Percentiles rank a stretch among this genome's conserved stretches.
Conservation (phyloP, 2,888 invertebrate species). For the Andrena chrysosceles region DNA sequence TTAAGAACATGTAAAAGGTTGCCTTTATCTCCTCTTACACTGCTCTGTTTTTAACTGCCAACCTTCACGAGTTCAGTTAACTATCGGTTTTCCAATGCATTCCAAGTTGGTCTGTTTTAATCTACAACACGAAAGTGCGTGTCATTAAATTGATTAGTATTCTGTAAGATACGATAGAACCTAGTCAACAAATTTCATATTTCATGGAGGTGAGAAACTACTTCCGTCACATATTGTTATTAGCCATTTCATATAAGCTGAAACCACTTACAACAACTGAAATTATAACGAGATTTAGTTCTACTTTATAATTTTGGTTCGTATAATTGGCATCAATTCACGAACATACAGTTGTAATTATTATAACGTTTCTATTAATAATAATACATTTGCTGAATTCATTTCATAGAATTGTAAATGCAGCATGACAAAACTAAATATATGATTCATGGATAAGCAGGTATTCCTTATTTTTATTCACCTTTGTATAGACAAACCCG, state of each 20-base stretch:
- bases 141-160: conserved; percentile 25
- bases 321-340: not conserved
- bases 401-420: conserved; percentile 30
- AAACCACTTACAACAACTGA: not conserved
- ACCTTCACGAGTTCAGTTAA: not conserved
- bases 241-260: not conserved
- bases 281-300: conserved; percentile 7
- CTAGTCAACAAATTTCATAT: conserved; percentile 40
- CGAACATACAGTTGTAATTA: not conserved
- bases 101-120: conserved; percentile 20
- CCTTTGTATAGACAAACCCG: not conserved
- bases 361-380: not conserved
- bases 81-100: conserved; percentile 23
- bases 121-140: not conserved
- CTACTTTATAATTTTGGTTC: not conserved
- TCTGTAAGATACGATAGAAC: conserved; percentile 9
- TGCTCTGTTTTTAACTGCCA: conserved; percentile 47
- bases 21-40: conserved; percentile 10
- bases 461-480: not conserved
- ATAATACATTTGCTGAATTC: not conserved
- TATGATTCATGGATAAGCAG: conserved; percentile 4
- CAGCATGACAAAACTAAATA: conserved; percentile 8
- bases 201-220: not conserved
- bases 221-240: conserved; percentile 7
- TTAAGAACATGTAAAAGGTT: conserved; percentile 90